Conservation (phyloP, 2,888 invertebrate species). For the Agonopterix arenella region DNA sequence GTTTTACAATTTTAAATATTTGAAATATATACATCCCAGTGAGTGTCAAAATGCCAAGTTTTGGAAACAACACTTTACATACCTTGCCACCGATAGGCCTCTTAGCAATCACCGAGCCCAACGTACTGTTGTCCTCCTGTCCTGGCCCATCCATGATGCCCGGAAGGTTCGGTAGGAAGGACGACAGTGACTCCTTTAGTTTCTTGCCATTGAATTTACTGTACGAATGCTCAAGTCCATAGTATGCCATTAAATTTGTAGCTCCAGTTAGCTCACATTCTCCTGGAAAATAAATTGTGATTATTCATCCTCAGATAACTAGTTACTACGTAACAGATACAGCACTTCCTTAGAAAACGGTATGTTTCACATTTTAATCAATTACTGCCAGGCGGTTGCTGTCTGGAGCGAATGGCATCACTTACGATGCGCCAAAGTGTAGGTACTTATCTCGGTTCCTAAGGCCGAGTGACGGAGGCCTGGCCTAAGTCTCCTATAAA, state of each 20-base stretch:
- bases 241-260: conserved; percentile 97
- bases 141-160: conserved; percentile 97
- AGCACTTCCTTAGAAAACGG: no score
- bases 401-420: no score
- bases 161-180: conserved; percentile 95
- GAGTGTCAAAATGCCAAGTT: no score
- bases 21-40: no score
- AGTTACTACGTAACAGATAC: no score
- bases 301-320: no score
- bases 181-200: conserved; percentile 95
- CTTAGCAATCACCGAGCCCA: conserved; percentile 96
- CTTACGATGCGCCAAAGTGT: no score
- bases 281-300: conserved; percentile 66
- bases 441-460: no score
- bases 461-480: no score
- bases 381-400: no score
- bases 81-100: conserved; percentile 89
- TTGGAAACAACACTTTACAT: not conserved
- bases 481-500: not conserved
- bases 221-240: conserved; percentile 97
- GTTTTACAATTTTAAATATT: no score
- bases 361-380: no score
- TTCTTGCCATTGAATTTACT: conserved; percentile 98
- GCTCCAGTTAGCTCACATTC: conserved; percentile 96
- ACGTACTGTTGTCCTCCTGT: conserved; percentile 88